phyloP scores from a whole-genome alignment of 2,113 vertebrate genomes.

The Damaliscus lunatus region DNA sequence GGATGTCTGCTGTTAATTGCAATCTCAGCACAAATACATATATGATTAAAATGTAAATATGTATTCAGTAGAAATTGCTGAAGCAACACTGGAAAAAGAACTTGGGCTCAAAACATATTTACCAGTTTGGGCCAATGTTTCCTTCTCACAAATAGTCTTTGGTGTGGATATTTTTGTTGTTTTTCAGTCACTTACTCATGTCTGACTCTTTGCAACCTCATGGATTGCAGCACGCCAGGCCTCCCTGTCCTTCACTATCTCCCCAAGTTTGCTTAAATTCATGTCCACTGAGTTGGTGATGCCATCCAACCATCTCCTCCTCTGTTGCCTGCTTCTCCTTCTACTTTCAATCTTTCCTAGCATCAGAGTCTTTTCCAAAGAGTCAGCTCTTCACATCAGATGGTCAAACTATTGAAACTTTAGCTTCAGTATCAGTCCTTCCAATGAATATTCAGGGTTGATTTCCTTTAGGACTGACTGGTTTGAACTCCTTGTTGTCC shows the following conservation, averaged over 20 bases:
- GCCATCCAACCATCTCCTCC: not conserved
- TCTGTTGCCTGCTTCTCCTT: not conserved
- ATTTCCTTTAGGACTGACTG: not conserved
- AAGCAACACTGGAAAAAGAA: not conserved
- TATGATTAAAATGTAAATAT: not conserved
- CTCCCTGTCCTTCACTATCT: not conserved
- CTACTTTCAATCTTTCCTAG: not conserved
- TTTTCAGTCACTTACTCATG: not conserved
- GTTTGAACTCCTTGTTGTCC: not conserved
- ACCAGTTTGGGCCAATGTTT: not conserved
- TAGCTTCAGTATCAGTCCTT: not conserved
- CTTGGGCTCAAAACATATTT: not conserved
- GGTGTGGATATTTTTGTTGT: not conserved
- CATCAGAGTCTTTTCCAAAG: not conserved
- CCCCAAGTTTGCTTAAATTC: not conserved
- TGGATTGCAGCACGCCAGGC: not conserved
- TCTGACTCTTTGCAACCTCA: not conserved
- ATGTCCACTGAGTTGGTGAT: not conserved
- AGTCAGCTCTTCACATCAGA: not conserved
- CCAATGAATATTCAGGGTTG: not conserved
- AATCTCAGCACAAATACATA: not conserved
- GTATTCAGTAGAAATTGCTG: not conserved
- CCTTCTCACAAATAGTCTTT: not conserved
- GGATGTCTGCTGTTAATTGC: not conserved
- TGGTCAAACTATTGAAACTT: not conserved